Base-by-base conservation (phyloP, 1,140 invertebrate genomes). In the Fopius arisanus region DNA sequence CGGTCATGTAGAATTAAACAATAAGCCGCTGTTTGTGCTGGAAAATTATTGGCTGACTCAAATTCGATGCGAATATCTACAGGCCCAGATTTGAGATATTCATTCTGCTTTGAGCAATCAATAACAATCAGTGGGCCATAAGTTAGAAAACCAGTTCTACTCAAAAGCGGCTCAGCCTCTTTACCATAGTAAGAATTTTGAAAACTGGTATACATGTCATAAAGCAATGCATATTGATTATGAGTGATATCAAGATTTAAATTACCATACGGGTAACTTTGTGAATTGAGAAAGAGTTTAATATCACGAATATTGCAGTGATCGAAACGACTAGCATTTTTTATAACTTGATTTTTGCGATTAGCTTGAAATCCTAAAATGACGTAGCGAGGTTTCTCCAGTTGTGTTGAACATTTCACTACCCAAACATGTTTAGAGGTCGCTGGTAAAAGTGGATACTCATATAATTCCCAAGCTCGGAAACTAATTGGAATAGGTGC, bases 1-100 rank as follows among this genome's bases (percentile, higher is more conserved):
- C 74, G 48, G 77, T 82, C 79, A 70, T 82, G 78, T 10, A 81
- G 63, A 31, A 82, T 54, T 74, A 82, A 70, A 75, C 80, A 81
- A 73, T 77, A 79, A 21, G 78, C 76, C 65, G 77, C 71, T 19
- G 78, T 80, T 10, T 78, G 74, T 16, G 31, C 70, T 31, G 78
- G 68, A 28, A 81, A 65, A 66, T 70, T 66, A 43, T 48, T 33
- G 14, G 62, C 19, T 16, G 78, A 77, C 73, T 82, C 74, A 48
- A 82, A 78, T 74, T 82, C 76, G 9, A 81, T 51, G 54, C 70
- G 67, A 51, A 80, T 66, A 78, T 80, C 79, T 9, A 82, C 77
- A 9, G 77, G 70, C 12, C 76, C 77, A 28, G 10, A 73, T 75
- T 78, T 80, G 0, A 72, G 16, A 16, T 51, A 26, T 75, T 81